phyloP scores from a whole-genome alignment of 2,888 invertebrate genomes.

The Apamea monoglypha region DNA sequence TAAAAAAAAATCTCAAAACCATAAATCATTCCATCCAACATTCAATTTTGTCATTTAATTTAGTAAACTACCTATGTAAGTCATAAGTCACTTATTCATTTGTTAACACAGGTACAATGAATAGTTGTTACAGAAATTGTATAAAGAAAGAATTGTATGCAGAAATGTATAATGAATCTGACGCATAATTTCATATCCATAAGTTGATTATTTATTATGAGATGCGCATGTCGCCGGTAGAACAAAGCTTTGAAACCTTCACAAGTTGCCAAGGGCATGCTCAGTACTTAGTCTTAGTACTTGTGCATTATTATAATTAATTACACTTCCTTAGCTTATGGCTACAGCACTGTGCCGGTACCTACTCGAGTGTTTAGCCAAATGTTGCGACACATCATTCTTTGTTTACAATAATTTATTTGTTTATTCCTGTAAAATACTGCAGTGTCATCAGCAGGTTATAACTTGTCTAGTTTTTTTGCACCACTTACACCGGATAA shows the following conservation, averaged over 20 bases:
- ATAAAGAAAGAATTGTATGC: too few species aligned
- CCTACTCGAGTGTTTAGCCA: constrained; percentile 21
- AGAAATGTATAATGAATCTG: constrained; percentile 66
- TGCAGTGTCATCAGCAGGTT: neutral
- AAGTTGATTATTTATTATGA: constrained; percentile 71
- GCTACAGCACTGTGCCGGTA: constrained; percentile 32
- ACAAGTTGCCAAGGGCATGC: constrained; percentile 71
- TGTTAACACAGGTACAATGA: too few species aligned
- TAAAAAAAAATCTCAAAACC: neutral
- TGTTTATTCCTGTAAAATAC: constrained; percentile 10
- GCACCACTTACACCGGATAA: constrained; percentile 15
- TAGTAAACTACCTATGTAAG: constrained; percentile 49
- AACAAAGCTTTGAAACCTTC: constrained; percentile 74
- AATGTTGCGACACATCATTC: constrained; percentile 25
- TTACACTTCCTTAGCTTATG: constrained; percentile 76
- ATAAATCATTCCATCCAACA: neutral
- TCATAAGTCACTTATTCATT: too few species aligned
- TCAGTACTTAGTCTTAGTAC: constrained; percentile 52
- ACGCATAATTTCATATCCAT: constrained; percentile 70
- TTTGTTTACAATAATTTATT: constrained; percentile 22
- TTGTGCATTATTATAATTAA: constrained; percentile 74
- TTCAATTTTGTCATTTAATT: constrained; percentile 39
- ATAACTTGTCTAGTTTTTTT: constrained; percentile 16
- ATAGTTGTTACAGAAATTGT: too few species aligned
- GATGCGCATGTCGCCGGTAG: constrained; percentile 66